Evolutionary conservation across 2,113 vertebrate genomes (phyloP).

Genomic region (Procavia capensis): DNA sequence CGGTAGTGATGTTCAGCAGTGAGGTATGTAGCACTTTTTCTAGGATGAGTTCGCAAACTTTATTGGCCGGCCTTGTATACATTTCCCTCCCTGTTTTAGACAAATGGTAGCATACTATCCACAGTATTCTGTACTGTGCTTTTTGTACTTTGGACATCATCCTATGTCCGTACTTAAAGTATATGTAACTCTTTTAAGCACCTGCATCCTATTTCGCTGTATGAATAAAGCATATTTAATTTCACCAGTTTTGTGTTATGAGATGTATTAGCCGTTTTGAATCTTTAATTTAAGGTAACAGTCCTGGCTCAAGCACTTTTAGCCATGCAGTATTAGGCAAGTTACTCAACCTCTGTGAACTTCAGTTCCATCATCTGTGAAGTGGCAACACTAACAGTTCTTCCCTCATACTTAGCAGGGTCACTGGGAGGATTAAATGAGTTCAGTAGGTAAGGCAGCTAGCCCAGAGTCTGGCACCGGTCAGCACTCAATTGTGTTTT

Average conservation of each 20-base stretch:
- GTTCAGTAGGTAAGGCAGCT: too few species aligned
- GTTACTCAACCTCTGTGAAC: background rate
- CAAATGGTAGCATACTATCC: background rate
- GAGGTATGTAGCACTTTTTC: too few species aligned
- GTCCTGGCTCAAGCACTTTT: background rate
- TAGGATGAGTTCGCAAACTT: too few species aligned
- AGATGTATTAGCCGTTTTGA: background rate
- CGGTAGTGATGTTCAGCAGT: too few species aligned
- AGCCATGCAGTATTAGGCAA: background rate
- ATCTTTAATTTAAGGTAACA: background rate
- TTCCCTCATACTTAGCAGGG: background rate
- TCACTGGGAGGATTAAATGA: background rate
- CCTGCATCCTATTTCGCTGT: background rate
- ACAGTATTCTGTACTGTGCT: background rate
- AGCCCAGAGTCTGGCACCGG: rapidly evolving
- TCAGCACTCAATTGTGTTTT: rapidly evolving
- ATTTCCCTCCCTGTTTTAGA: background rate
- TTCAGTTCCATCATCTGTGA: background rate
- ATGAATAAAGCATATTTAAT: background rate
- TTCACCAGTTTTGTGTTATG: background rate
- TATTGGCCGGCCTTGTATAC: background rate
- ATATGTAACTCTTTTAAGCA: background rate
- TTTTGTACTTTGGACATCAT: background rate
- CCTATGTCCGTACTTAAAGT: background rate
- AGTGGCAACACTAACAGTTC: background rate